Evolutionary conservation across 2,888 invertebrate genomes (phyloP).

Genomic region (Bruchidius siliquastri): DNA sequence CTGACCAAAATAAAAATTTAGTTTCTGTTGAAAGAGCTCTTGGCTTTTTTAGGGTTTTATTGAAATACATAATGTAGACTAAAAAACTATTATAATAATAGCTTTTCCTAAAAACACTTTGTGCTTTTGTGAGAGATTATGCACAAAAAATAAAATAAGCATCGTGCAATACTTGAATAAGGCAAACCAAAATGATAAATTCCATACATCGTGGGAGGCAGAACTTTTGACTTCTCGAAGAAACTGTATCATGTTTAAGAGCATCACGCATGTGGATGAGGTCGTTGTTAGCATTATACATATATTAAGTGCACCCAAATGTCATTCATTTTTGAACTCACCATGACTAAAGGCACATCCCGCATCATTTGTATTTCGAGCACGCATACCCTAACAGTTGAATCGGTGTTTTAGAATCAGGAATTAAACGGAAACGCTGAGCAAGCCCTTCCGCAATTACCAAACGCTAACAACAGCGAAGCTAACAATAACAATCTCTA

Average conservation of each 20-base stretch:
- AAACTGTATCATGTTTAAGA: not conserved
- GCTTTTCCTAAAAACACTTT: too few species aligned
- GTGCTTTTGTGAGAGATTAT: too few species aligned
- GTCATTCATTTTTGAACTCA: not conserved
- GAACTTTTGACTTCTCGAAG: not conserved
- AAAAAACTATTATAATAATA: too few species aligned
- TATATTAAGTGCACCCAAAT: not conserved
- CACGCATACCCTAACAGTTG: not conserved
- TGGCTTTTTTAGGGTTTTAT: too few species aligned
- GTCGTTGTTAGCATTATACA: too few species aligned
- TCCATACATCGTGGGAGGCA: not conserved
- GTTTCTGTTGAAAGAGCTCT: too few species aligned
- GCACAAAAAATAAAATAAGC: too few species aligned
- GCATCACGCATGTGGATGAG: too few species aligned
- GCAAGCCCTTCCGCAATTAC: slow-evolving; percentile 25
- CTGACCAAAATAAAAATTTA: too few species aligned
- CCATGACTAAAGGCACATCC: not conserved
- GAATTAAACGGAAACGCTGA: slow-evolving; percentile 25
- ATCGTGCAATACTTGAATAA: too few species aligned
- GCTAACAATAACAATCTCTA: slow-evolving; percentile 26
- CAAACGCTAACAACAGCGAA: slow-evolving; percentile 14
- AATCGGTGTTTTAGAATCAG: not conserved
- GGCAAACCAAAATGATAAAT: too few species aligned
- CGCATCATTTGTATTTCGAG: not conserved
- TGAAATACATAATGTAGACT: too few species aligned